Base-by-base conservation (phyloP, 2,888 invertebrate genomes). In the Eupithecia subumbrata region DNA sequence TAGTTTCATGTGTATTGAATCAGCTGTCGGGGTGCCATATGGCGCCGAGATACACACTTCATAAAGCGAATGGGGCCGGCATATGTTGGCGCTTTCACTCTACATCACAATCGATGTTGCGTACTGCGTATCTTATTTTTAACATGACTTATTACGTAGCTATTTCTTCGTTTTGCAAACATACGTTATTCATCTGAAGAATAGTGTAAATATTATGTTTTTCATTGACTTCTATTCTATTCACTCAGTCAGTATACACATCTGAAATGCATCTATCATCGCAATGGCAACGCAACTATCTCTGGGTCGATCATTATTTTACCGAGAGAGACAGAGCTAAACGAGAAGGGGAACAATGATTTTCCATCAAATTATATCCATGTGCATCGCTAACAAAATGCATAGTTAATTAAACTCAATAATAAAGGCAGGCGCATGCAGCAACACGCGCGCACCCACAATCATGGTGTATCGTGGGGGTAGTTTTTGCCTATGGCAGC, bases 51-150 rank as follows among this genome's bases (percentile, higher is more conserved):
- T 92, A 77, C 89, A 90, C 92, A 90, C 90, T 91, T 91, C 88
- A 90, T 91, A 91, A 90, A 90, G 87, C 88, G 91, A 94, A 92
- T 91, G 93, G 92, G 94, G 92, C 88, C 92, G 88, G 87, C 94
- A 92, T 92, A 92, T 94, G 93, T 90, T 90, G 86, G 90, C 90
- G 93, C 94, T 94, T 94, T 95, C 94, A 93, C 94, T 94, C 91
- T 89, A 87, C 89, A 90, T 87, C 89, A 92, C 90, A 91, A 89
- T 90, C 89, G 85, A 85, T 88, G 86, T 90, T 91, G 89, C 89
- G 88, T 87, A 84, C 64, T 45, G 72, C 76, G 73, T 73, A 67
- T 75, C 74, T 69, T 73, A 68, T 70, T 74, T 68, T 48, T 45
- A 67, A 72, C 69, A 68, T 73, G 66, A 76, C 60, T 73, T 45